Evolutionary conservation across 2,888 invertebrate species (phyloP).

Genomic region (Leptothorax acervorum): DNA sequence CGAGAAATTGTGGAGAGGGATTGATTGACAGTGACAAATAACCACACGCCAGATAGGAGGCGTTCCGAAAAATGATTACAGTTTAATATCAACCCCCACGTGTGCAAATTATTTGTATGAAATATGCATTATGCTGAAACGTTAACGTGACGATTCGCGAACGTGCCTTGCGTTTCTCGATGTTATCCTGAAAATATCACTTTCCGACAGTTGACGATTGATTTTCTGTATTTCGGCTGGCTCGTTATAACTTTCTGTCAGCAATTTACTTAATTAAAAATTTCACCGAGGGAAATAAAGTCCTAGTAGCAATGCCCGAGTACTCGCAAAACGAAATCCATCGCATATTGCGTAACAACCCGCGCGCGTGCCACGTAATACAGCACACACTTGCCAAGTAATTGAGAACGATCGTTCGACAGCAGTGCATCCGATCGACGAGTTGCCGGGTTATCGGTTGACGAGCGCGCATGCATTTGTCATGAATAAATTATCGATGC

Average conservation of each 20-base stretch:
- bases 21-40: constrained; percentile 51
- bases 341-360: constrained; percentile 10
- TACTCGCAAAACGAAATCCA: background rate
- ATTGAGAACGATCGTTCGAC: constrained; percentile 24
- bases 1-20: constrained; percentile 30
- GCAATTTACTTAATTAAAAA: constrained; percentile 7
- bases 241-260: background rate
- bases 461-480: constrained; percentile 14
- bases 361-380: constrained; percentile 9
- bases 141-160: constrained; percentile 14
- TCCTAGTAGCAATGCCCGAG: background rate
- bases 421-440: background rate
- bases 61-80: constrained; percentile 24
- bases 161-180: background rate
- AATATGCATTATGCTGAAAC: constrained; percentile 18
- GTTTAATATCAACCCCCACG: constrained; percentile 21
- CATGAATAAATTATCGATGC: constrained; percentile 47
- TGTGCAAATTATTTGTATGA: constrained; percentile 15
- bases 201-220: background rate
- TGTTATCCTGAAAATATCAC: constrained; percentile 13
- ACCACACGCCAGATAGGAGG: background rate
- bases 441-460: background rate
- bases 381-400: constrained; percentile 9
- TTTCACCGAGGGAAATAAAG: constrained; percentile 1
- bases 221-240: background rate